Evolutionary conservation across 2,113 vertebrate species (phyloP).

Genomic region (Corythaixoides concolor): DNA sequence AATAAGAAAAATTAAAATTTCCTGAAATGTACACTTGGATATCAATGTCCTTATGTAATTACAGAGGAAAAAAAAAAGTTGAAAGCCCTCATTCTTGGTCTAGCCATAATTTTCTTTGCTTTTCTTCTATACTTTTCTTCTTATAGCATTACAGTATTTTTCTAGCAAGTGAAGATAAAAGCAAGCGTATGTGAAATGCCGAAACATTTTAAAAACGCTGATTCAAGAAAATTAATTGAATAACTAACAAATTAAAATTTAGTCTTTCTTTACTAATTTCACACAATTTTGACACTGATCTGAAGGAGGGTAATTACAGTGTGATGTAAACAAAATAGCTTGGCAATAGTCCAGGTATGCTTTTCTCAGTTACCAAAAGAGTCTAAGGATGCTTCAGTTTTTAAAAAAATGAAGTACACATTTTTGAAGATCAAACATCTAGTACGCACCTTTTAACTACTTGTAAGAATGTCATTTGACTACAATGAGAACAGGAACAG

Average conservation of each 20-base stretch:
- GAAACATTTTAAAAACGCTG: background rate
- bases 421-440: background rate
- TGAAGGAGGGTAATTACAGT: background rate
- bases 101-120: background rate
- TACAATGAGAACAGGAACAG: background rate
- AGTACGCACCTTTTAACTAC: background rate
- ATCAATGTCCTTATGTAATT: background rate
- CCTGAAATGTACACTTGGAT: background rate
- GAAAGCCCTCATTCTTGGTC: background rate
- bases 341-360: background rate
- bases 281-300: background rate
- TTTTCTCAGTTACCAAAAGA: background rate
- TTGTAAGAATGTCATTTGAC: background rate
- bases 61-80: fast-evolving
- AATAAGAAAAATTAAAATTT: background rate
- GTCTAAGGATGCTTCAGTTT: background rate
- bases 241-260: background rate
- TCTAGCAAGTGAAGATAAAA: background rate
- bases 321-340: background rate
- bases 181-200: background rate
- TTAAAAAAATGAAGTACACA: background rate
- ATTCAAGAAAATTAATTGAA: background rate
- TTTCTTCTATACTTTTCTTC: background rate
- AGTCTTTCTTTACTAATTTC: background rate
- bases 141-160: background rate